phyloP scores from a whole-genome alignment of 2,797 vertebrate species.

The Phataginus tricuspis region DNA sequence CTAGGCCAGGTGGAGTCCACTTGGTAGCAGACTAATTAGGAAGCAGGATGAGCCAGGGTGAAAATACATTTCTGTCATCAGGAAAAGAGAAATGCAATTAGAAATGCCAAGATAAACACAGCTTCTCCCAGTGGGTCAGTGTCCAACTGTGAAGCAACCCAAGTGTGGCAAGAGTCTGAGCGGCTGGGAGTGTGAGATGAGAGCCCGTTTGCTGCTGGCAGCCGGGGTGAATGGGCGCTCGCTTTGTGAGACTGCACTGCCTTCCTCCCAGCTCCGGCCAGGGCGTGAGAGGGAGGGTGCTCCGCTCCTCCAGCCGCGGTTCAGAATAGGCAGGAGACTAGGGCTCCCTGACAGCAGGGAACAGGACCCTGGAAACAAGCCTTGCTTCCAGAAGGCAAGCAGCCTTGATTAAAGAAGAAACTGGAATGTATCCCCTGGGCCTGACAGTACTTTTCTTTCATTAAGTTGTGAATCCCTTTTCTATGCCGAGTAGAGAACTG shows the following conservation, averaged over 20 bases:
- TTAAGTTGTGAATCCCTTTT: neutral
- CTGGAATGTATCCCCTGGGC: neutral
- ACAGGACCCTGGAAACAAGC: neutral
- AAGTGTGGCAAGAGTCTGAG: neutral
- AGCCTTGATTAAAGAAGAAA: neutral
- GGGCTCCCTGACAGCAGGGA: too few species aligned
- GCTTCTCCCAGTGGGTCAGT: fast-evolving
- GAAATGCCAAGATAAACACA: neutral
- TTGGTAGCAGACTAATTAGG: neutral
- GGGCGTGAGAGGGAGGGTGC: too few species aligned
- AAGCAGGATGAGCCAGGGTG: neutral
- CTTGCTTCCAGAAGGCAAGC: neutral
- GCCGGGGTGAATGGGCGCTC: too few species aligned
- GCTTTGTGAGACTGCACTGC: neutral
- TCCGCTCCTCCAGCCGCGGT: too few species aligned
- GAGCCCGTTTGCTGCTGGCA: neutral
- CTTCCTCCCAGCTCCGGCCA: too few species aligned
- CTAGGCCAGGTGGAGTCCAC: neutral
- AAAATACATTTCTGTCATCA: neutral
- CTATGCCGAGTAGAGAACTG: neutral
- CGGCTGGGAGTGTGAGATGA: neutral
- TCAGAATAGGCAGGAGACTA: too few species aligned
- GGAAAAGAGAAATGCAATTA: neutral
- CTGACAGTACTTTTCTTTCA: neutral
- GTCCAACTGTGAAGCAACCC: neutral